Evolutionary conservation across 2,888 invertebrate genomes (phyloP), one percentile per base, ranked within the genome.

Genomic region (Cerceris rybyensis): DNA sequence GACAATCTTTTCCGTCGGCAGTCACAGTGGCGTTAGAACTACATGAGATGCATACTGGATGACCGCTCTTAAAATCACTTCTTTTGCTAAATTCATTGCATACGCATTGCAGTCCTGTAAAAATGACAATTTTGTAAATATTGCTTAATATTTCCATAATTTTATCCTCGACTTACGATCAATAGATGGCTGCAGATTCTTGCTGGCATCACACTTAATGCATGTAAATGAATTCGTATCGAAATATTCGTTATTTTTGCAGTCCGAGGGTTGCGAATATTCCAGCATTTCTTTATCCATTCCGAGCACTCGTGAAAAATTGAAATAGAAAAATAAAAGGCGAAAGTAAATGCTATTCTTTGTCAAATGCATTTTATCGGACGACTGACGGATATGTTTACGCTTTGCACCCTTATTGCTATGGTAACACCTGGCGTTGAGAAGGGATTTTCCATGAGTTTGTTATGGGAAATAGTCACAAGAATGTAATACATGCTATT

Each of bases 201-300:
- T 90, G 16, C 87, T 91, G n/a, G 74, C 55, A 82, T 93, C 90
- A 87, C 94, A 94, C 0, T 91, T 81, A 28, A 89, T 78, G 87
- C 94, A 94, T 59, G 92, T 91, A 72, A 94, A 93, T 42, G 90
- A 90, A 83, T 93, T 91, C 54, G 93, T 83, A 89, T 94, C 93
- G 75, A 94, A 94, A 87, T 93, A 93, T 86, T 94, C 93, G 78
- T 92, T 92, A 71, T 82, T 85, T 52, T 89, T 91, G 86, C 94
- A 94, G 77, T 91, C 87, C 16, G 70, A 81, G 13, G 89, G 88
- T 63, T 85, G 78, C 9, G 84, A 75, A 72, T 88, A 89, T 74
- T 89, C 88, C 14, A 88, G 55, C 43, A 88, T 75, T 57, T 88
- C 69, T 54, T 75, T 75, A 46, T 52, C 69, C 8, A 28, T 54